Evolutionary conservation across 2,888 invertebrate genomes (phyloP), one percentile per base, ranked within the genome.

Genomic region (Aleiodes leptofemur): DNA sequence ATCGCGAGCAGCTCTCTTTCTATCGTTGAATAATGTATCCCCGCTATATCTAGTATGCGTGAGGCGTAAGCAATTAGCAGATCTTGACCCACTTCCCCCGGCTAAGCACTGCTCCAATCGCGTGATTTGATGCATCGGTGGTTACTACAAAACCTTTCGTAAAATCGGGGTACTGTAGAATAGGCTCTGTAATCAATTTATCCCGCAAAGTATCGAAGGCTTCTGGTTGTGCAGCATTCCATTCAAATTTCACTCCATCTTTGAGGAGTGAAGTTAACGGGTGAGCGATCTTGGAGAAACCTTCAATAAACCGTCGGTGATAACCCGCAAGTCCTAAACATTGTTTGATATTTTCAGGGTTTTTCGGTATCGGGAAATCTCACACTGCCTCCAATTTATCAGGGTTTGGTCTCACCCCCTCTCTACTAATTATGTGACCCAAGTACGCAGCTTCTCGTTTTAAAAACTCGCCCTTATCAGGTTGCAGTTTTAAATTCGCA

Each of bases 31-130:
- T 43, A 43, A 31, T 81, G 83, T 34, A 57, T 70, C 80, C 86
- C 83, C 0, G 83, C 77, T 68, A 76, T 57, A 13, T 74, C 81
- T 70, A 82, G 72, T 0, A 82, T 86, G 78, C 86, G 80, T 23
- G 85, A 86, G 4, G 86, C 79, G 70, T 83, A 86, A 29, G 82
- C 82, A 11, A 87, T 79, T 0, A 84, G 85, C 64, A 79, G 72
- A 73, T 80, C 77, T n/a, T 78, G 64, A 69, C 84, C 82, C 69
- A 84, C 68, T 69, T 82, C 0, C 31, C 80, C 81, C 77, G 86
- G 1, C 77, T 77, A 14, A 86, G 64, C 0, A 34, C 34, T 6
- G 34, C 34, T 0, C 85, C 86, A 2, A 76, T 69, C 0, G 71
- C 74, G 13, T 64, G 66, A 8, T 74, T 61, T 0, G 66, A 73